Percentiles rank a stretch among this genome's conserved stretches.
phyloP scores from a whole-genome alignment of 2,888 invertebrate species.

The Toxonevra muliebris region DNA sequence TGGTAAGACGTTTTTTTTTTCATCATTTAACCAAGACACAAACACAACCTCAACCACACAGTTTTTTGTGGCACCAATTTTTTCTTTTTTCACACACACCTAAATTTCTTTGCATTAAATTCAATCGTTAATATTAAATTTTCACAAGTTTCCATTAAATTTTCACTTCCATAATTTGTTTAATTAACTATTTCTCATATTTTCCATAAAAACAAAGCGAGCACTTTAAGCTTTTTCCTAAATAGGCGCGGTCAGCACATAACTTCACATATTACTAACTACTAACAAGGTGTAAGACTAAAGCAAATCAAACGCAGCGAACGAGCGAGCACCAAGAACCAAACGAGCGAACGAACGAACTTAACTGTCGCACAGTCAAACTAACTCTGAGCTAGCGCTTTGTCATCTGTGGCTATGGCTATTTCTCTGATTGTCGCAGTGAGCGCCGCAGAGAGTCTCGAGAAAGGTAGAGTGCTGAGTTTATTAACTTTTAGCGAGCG shows the following conservation, averaged over 20 bases:
- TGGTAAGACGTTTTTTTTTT: constrained; percentile 16
- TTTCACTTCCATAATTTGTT: constrained; percentile 8
- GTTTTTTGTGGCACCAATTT: constrained; percentile 19
- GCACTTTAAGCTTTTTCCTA: constrained; percentile 17
- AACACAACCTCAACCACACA: constrained; percentile 5
- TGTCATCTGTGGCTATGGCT: too few relatives aligned
- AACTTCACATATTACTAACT: neutral
- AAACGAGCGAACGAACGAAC: neutral
- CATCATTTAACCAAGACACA: constrained; percentile 16
- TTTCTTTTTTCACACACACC: constrained; percentile 5
- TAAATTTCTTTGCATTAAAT: constrained; percentile 12
- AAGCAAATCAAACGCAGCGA: neutral
- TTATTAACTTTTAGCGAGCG: too few relatives aligned
- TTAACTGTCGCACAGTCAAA: too few relatives aligned
- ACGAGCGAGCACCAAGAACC: constrained; percentile 5
- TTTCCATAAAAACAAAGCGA: neutral
- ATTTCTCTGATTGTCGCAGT: too few relatives aligned
- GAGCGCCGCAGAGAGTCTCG: too few relatives aligned
- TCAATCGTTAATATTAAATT: constrained; percentile 6
- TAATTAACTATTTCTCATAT: constrained; percentile 7
- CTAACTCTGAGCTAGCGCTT: too few relatives aligned
- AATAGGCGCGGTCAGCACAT: constrained; percentile 43
- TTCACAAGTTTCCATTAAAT: constrained; percentile 8
- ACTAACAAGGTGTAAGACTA: neutral
- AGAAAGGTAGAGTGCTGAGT: too few relatives aligned